Base-by-base conservation (phyloP, 2,113 vertebrate genomes). In the Rhinoderma darwinii region DNA sequence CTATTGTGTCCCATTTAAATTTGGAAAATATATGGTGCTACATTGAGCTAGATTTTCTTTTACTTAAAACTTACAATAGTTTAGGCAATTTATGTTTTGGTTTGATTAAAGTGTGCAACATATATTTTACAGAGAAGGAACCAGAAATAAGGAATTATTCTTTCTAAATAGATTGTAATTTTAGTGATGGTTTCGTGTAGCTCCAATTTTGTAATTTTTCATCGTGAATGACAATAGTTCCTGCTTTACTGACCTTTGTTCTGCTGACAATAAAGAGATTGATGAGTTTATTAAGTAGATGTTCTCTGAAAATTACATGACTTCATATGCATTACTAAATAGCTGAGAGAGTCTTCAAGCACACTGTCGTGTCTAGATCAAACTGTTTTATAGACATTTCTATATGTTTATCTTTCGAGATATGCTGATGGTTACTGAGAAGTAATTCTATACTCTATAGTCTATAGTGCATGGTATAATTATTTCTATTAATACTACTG, bases 231-330 rank as follows among this genome's bases (percentile, higher is more conserved):
- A 78, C 84, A 86, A 68, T 86, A 51, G 84, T 50, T 78, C 44
- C 75, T 70, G 41, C 18, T 61, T 63, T 32, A 63, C 63, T 79
- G 84, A 78, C 84, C 84, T 86, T 50, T 68, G 43, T 22, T 68
- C 61, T 59, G 6, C n/a, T 17, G 61, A 51, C 30, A 86, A 78
- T 18, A 30, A 63, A 85, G 12, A 86, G 84, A 86, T 79, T 77
- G 84, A 86, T 86, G 84, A 63, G 59, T 86, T 86, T 79, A 51
- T 86, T 86, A 79, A 86, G 39, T 77, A 39, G 75, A 86, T 68
- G 59, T 86, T 79, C 84, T 86, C 61, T 54, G 39, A 63, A 79
- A 79, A 79, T 86, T 32, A 86, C 66, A 86, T 86, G 43, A 68
- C 84, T 51, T 86, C 56, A 78, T 86, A 76, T 86, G 75, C 84